phyloP scores from a whole-genome alignment of 2,797 vertebrate genomes.

The Dicrostonyx torquatus region DNA sequence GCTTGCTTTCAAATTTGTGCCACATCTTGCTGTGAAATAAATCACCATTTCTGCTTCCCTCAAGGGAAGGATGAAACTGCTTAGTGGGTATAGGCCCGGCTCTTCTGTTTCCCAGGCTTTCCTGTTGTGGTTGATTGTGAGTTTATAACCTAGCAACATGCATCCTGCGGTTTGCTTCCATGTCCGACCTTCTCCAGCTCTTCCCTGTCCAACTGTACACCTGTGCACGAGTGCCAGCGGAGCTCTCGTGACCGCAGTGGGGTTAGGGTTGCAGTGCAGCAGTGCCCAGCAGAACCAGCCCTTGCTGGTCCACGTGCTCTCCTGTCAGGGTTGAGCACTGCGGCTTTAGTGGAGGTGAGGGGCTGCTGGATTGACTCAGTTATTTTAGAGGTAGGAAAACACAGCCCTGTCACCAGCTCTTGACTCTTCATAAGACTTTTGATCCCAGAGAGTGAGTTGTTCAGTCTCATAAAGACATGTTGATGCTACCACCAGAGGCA shows the following conservation, averaged over 20 bases:
- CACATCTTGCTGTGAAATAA: background rate
- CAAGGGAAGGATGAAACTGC: background rate
- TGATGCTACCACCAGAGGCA: background rate
- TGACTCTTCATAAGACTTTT: rapidly evolving
- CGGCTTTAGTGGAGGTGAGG: background rate
- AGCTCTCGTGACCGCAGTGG: background rate
- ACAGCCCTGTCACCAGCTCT: background rate
- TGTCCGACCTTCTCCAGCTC: background rate
- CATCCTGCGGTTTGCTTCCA: background rate
- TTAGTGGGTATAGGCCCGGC: background rate
- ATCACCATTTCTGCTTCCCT: background rate
- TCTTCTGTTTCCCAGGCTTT: background rate
- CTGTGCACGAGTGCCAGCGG: rapidly evolving
- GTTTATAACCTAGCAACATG: background rate
- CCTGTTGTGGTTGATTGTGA: background rate
- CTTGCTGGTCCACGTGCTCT: background rate
- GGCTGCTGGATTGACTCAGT: background rate
- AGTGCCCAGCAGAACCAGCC: background rate
- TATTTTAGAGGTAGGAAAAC: background rate
- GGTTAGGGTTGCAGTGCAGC: background rate
- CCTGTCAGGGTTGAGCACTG: background rate
- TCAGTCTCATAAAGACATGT: background rate
- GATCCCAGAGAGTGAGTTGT: background rate
- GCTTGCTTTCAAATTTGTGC: constrained; percentile 30
- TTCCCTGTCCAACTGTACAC: too few relatives aligned